Base-by-base conservation (phyloP, 2,113 vertebrate species). In the Vimba vimba region DNA sequence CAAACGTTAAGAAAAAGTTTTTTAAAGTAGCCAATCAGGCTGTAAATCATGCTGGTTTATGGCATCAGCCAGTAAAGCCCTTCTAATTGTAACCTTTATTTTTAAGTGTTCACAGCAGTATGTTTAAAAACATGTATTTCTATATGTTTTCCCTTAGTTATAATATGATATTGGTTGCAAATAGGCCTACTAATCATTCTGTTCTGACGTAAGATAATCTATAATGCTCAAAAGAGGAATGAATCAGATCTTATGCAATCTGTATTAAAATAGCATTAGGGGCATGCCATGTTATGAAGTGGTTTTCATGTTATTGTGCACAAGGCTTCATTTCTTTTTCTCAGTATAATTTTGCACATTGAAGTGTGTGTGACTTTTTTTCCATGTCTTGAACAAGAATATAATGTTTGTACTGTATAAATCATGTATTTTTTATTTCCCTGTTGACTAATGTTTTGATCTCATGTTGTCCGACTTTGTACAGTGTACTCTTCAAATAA, bases 281-380 rank as follows among this genome's bases (percentile, higher is more conserved):
- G 33, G 74, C 62, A 83, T 88, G 64, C 36, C 62, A 83, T 88
- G 64, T 45, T 73, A 74, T 68, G 64, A 76, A 69, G 79, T 81
- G 36, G 75, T 78, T 66, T 87, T 68, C 45, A 13, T 21, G 79
- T 86, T 85, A 69, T 73, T 69, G 55, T 75, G 52, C 43, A 64
- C 79, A 11, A 77, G 30, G 59, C 86, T 19, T 71, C 47, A 57
- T 79, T 71, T 57, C 13, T 57, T 39, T 52, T 90, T 87, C 64
- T 86, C 84, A 17, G 55, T 30, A 87, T 86, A 71, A 88, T 89
- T 91, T 92, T 93, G 91, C 91, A 92, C 90, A 92, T 86, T 85
- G 57, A 85, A 88, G 66, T 57, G 87, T 86, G 76, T 89, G 85
- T 90, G 75, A 59, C 50, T 74, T 88, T 79, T 76, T 82, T 30